Base-by-base conservation (phyloP, 2,113 vertebrate species). In the Entomyzon cyanotis region DNA sequence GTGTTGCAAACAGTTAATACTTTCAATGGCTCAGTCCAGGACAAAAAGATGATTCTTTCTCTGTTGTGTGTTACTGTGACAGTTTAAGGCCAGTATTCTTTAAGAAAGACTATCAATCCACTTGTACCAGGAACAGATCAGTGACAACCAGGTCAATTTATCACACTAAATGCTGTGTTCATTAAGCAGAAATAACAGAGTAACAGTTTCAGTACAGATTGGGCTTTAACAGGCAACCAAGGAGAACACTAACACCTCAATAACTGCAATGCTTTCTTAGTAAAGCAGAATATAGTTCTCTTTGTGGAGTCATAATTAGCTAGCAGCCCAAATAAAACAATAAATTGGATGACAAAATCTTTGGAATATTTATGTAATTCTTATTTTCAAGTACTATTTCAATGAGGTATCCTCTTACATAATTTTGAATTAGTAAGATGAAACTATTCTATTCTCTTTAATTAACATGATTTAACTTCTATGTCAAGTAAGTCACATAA, bases 101-200 rank as follows among this genome's bases (percentile, higher is more conserved):
- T 52, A 81, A 83, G 42, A 84, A 47, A 75, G 33, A 52, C 74
- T 53, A 88, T 91, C 77, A 63, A 88, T 67, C 56, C 56, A 86
- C 39, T 96, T 68, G 83, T 92, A 93, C 86, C 83, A 96, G 88
- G 94, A 94, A 89, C 55, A 81, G 21, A 81, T 33, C 59, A 78
- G 50, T n/a, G 83, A 94, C 79, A 86, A 80, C 18, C 27, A 84
- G 22, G 47, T 84, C 77, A 84, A 69, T 92, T 80, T 93, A 88
- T 70, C 47, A 86, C 46, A 67, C 23, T 74, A 92, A 90, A 74
- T 63, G 42, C 47, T 74, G 39, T 18, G 4, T 70, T 93, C 35
- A 81, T 67, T 74, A 84, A 27, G 21, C 22, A 81, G 33, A 95
- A 85, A 84, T 58, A 94, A 90, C 22, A 55, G 70, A 86, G 23